These are phyloP conservation scores for Poecilia latipinna DNA, from an alignment of 2,113 vertebrate genomes.

Conservation along the genomic window DNA sequence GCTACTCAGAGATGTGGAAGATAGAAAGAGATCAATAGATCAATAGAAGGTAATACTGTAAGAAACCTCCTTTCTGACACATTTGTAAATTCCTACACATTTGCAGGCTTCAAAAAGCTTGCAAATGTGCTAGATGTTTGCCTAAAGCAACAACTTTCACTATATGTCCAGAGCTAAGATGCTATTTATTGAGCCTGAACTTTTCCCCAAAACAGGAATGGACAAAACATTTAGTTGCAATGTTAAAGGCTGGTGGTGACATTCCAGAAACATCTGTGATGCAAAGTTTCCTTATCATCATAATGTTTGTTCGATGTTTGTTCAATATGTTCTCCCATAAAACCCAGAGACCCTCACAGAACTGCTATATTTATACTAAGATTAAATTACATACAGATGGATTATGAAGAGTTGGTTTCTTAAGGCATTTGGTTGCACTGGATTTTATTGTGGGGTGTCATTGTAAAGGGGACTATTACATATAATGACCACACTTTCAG, in stretches of 20 bases:
- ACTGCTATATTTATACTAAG: no score
- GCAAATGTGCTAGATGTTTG: not conserved
- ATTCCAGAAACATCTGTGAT: no score
- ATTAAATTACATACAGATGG: not conserved
- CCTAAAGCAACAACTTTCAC: not conserved
- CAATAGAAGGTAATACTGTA: not conserved
- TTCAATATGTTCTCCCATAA: no score
- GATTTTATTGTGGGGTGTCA: not conserved
- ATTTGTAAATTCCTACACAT: no score
- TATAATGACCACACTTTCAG: not conserved
- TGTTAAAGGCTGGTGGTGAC: no score
- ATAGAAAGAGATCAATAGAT: not conserved
- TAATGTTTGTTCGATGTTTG: no score
- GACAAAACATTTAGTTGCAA: no score
- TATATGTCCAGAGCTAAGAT: not conserved
- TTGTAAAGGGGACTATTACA: not conserved
- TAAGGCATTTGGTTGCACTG: not conserved
- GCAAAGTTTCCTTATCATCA: no score
- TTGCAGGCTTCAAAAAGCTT: not conserved
- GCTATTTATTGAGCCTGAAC: not conserved
- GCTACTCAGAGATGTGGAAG: not conserved
- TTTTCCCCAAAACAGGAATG: no score
- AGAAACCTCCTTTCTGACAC: not conserved
- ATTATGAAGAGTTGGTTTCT: not conserved
- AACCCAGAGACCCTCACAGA: no score